Base-by-base conservation (phyloP, 1,140 invertebrate genomes). In the Steinernema khuongi region DNA sequence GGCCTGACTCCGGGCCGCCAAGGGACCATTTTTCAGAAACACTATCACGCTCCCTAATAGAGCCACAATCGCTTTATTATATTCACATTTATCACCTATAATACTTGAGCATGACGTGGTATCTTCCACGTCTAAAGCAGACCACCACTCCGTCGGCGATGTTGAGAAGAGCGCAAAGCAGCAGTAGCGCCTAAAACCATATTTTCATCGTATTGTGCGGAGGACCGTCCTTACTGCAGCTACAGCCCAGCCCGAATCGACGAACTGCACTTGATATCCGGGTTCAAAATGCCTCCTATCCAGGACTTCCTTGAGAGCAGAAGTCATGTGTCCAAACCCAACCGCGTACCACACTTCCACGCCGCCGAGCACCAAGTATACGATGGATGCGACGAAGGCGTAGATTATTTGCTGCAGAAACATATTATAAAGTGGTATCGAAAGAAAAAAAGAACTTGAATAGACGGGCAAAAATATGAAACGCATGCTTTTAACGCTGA, bases 271-370 rank as follows among this genome's bases (percentile, higher is more conserved):
- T 26, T 82, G 80, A 72, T 77, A 81, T 33, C 80, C 83, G 14
- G 82, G 83, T 43, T 85, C n/a, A n/a, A n/a, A n/a, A n/a, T n/a
- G n/a, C n/a, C n/a, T n/a, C n/a, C n/a, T n/a, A 71, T 28, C 82
- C 83, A 31, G 77, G 77, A 67, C 83, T 83, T 1, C 81, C 83
- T 77, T 72, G 80, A 81, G 67, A 85, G 85, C 67, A 85, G 84
- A 31, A 78, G 74, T 1, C 83, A 84, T 84, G 68, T 85, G 81
- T 73, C 84, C 83, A 73, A 82, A 82, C 4, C 81, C 81, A 28
- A 79, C 83, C 11, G 83, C 83, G 72, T 84, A 85, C 82, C 82
- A 84, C 1, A 81, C 84, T 70, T 84, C 82, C 18, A 84, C 73
- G 19, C 81, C 82, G 14, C 82, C 82, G 44, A 81, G 81, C 1